Evolutionary conservation across 2,888 invertebrate species (phyloP), one percentile per base, ranked within the genome.

Genomic region (Ornithoptera alexandrae): DNA sequence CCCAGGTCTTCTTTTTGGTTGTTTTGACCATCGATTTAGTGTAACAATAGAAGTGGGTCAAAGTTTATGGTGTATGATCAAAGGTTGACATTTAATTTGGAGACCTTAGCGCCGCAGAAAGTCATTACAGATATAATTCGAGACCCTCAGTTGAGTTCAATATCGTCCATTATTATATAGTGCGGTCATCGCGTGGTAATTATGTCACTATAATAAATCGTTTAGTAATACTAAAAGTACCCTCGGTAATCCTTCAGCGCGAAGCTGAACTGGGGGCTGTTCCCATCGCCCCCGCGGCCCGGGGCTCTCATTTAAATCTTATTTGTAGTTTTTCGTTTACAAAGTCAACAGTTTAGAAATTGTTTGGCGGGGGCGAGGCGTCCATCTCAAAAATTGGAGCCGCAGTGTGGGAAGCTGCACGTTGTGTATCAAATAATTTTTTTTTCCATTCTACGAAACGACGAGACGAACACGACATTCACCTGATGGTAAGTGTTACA

Each of bases 261-360:
- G 73, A 71, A 73, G 73, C 71, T 73, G 71, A 72, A 77, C 76
- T 72, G 74, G 71, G 72, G 72, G 69, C 61, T 59, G 67, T 63
- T 69, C 69, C 72, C 71, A 72, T 68, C 63, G 63, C 53, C n/a
- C 50, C 46, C 22, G 64, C 66, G 69, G 76, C 83, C 80, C 73
- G 71, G 74, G 76, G 80, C 84, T 72, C 82, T 88, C 86, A 88
- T 90, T 88, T 80, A 87, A 88, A 90, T 88, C 90, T 85, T 90
- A 92, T 92, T 92, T 92, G 91, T 89, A 88, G 85, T 84, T 89
- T 89, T 90, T 81, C 89, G 88, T 89, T 85, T 77, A 81, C 84
- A 81, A 79, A 86, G 89, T 88, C 88, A 90, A 90, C 81, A 91
- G 83, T 83, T 70, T 67, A 63, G 62, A 22, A 69, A 42, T 56